Conservation (phyloP, 2,797 vertebrate genomes). For the Lepilemur septentrionalis region DNA sequence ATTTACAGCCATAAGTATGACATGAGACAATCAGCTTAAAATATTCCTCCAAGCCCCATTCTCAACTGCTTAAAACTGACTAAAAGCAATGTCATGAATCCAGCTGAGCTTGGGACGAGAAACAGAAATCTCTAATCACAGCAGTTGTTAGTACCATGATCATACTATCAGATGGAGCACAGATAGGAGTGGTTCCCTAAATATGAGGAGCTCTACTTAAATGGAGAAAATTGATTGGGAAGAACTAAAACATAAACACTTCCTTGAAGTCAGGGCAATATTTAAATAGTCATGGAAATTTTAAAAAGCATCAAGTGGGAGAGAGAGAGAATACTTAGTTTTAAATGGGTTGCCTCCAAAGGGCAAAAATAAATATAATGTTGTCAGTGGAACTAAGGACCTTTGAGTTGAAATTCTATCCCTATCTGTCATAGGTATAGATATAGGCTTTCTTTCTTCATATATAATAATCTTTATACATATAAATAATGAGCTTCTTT, state of each 20-base stretch:
- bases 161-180: not conserved
- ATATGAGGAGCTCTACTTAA: not conserved
- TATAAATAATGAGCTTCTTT: too few relatives aligned
- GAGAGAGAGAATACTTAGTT: not conserved
- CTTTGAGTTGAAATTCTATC: not conserved
- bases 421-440: too few relatives aligned
- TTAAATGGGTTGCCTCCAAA: too few relatives aligned
- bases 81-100: not conserved
- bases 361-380: not conserved
- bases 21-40: not conserved
- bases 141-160: accelerated
- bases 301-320: not conserved
- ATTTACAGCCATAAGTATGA: not conserved
- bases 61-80: not conserved
- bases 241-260: not conserved
- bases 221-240: not conserved
- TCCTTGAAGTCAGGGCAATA: not conserved
- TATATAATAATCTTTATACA: too few relatives aligned
- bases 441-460: too few relatives aligned
- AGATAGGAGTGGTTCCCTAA: too few relatives aligned
- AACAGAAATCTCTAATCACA: not conserved
- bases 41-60: not conserved
- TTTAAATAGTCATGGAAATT: not conserved
- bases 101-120: not conserved
- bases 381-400: not conserved